These are phyloP conservation scores for Meloidogyne floridensis DNA, from an alignment of 1,140 invertebrate species.

Conservation along the genomic window DNA sequence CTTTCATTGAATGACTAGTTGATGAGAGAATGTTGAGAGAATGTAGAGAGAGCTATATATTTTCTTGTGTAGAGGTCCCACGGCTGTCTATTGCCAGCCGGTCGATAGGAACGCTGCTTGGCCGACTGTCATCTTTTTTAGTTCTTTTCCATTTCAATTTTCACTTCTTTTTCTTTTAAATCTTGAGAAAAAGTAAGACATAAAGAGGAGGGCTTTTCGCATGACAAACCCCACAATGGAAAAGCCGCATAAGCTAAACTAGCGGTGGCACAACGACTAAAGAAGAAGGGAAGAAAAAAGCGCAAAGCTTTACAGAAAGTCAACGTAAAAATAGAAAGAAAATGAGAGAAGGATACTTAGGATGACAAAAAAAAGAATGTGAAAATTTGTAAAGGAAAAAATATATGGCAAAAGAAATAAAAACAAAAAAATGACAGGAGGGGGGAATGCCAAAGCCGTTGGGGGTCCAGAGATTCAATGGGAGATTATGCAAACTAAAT, in stretches of 20 bases:
- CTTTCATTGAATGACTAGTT: background rate
- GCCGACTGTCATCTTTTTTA: too few species aligned
- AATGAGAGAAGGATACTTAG: background rate
- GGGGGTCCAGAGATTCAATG: background rate
- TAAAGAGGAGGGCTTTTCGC: background rate
- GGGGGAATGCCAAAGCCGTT: background rate
- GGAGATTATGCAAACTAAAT: background rate
- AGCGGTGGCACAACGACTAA: background rate
- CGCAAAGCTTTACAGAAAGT: background rate
- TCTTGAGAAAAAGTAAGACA: constrained; percentile 4
- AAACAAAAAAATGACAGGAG: background rate
- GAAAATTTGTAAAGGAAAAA: background rate
- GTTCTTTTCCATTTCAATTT: background rate
- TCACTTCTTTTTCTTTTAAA: background rate
- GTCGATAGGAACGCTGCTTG: background rate
- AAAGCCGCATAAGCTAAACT: background rate
- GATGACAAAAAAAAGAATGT: background rate
- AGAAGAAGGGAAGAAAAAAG: background rate
- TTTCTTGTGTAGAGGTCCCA: background rate
- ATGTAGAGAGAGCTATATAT: background rate
- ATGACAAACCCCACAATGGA: background rate
- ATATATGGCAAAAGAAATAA: background rate
- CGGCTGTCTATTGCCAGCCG: background rate
- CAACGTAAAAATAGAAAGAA: background rate
- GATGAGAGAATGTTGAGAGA: background rate